Evolutionary conservation across 1,140 invertebrate genomes (phyloP).

Genomic region (Leptoteleia sp.): DNA sequence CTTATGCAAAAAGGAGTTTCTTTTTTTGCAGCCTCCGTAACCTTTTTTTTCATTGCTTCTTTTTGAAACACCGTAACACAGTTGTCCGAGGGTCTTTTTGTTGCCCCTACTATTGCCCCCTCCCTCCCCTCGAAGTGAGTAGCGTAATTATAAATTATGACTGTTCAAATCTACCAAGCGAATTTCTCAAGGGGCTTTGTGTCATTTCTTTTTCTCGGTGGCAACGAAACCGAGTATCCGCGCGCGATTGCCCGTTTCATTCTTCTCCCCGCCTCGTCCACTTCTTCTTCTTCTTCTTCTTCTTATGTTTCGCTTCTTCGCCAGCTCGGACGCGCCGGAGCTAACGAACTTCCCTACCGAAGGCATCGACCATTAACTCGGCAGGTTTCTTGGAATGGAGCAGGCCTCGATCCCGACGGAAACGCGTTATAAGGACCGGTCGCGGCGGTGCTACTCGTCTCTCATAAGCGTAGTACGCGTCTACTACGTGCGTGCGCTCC

Average conservation of each 20-base stretch:
- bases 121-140: conserved; percentile 4
- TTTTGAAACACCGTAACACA: conserved; percentile 49
- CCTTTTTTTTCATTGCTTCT: no score
- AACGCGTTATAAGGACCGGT: conserved; percentile 64
- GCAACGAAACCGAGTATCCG: conserved; percentile 22
- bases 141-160: conserved; percentile 67
- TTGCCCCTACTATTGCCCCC: background rate
- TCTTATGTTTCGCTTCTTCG: conserved; percentile 35
- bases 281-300: conserved; percentile 35
- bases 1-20: no score
- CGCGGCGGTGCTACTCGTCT: conserved; percentile 50
- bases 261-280: conserved; percentile 10
- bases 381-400: conserved; percentile 73
- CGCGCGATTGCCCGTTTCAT: conserved; percentile 11
- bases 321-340: conserved; percentile 46
- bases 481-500: conserved; percentile 36
- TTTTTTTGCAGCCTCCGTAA: background rate
- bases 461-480: conserved; percentile 51
- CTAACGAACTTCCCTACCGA: conserved; percentile 71
- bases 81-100: conserved; percentile 34
- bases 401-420: conserved; percentile 64
- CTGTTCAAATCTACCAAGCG: conserved; percentile 49
- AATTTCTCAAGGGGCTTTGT: conserved; percentile 52
- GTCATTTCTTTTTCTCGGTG: conserved; percentile 50
- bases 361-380: conserved; percentile 71